Conservation (phyloP, 2,113 vertebrate species). For the Zosterops lateralis region DNA sequence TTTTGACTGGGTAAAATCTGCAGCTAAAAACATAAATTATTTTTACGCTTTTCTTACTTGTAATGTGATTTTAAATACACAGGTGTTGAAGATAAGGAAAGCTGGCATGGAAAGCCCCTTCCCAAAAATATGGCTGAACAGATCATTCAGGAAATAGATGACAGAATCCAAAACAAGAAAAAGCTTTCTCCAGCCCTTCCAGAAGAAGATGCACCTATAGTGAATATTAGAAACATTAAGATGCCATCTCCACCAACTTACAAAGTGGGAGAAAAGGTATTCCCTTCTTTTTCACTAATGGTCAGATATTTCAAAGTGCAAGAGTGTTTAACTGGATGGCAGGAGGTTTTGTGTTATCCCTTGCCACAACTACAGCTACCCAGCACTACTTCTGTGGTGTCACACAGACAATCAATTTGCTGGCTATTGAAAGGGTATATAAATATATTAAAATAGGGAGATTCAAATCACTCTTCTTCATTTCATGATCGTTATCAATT, state of each 20-base stretch:
- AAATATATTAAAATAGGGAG: background rate
- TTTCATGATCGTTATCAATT: background rate
- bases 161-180: slow-evolving; percentile 87
- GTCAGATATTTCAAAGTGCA: background rate
- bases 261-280: slow-evolving; percentile 92
- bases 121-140: slow-evolving; percentile 91
- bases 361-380: background rate
- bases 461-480: background rate
- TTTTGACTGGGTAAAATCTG: background rate
- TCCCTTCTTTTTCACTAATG: background rate
- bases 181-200: slow-evolving; percentile 85
- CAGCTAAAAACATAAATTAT: background rate
- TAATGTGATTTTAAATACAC: background rate
- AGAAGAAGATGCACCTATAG: slow-evolving; percentile 81
- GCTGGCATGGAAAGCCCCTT: slow-evolving; percentile 92
- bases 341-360: background rate
- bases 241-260: slow-evolving; percentile 89
- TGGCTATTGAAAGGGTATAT: background rate
- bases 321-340: background rate
- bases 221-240: slow-evolving; percentile 86
- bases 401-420: background rate
- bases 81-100: slow-evolving; percentile 92
- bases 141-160: slow-evolving; percentile 84
- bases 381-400: background rate
- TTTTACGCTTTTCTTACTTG: background rate